phyloP scores from a whole-genome alignment of 2,113 vertebrate species.

The Petrocephalus zakoni region DNA sequence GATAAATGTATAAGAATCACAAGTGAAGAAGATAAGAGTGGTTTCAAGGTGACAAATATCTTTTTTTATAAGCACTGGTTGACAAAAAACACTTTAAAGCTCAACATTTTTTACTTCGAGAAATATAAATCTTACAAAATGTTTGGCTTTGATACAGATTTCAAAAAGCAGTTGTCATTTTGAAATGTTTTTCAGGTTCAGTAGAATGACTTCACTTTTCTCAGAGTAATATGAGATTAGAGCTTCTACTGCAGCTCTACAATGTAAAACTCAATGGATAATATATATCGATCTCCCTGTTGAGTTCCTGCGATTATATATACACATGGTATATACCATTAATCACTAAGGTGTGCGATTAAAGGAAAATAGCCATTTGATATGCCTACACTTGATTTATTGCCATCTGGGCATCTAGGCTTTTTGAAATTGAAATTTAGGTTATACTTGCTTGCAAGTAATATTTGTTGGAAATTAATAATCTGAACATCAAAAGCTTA shows the following conservation, averaged over 20 bases:
- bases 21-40: not conserved
- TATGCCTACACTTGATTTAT: not conserved
- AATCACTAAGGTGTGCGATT: not conserved
- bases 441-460: too few species aligned
- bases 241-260: not conserved
- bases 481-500: too few species aligned
- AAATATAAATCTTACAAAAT: slow-evolving; percentile 8
- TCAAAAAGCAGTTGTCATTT: not conserved
- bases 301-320: not conserved
- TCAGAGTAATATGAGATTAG: not conserved
- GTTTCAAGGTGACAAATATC: slow-evolving; percentile 9
- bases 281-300: not conserved
- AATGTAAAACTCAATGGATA: not conserved
- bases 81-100: not conserved
- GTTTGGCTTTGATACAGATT: not conserved
- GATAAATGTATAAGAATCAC: not conserved
- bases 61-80: not conserved
- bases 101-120: not conserved
- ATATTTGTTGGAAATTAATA: too few species aligned
- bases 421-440: not conserved
- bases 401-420: not conserved
- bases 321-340: not conserved
- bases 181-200: not conserved
- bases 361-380: not conserved
- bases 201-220: not conserved